Evolutionary conservation across 2,113 vertebrate genomes (phyloP).

Genomic region (Oryctolagus cuniculus): mOryCun1.1 NC_091436.1:125385001-125385500

Average conservation of each 20-base stretch:
- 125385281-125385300: not conserved
- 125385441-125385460: not conserved
- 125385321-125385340: not conserved
- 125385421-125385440: not conserved
- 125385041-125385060: too few species aligned
- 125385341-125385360: not conserved
- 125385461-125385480: too few species aligned
- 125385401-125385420: not conserved
- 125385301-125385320: not conserved
- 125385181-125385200: not conserved
- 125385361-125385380: not conserved
- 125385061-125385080: too few species aligned
- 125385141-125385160: not conserved
- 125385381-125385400: conserved; percentile 7
- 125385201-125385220: not conserved
- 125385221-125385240: not conserved
- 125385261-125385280: not conserved
- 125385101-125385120: too few species aligned
- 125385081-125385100: too few species aligned
- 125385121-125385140: not conserved
- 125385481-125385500: not conserved
- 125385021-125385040: too few species aligned
- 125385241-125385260: conserved; percentile 35
- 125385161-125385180: not conserved
- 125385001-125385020: not conserved